Percentiles rank a stretch among this genome's conserved stretches.
Conservation (phyloP, 2,888 invertebrate genomes). For the Pandemis heparana region DNA sequence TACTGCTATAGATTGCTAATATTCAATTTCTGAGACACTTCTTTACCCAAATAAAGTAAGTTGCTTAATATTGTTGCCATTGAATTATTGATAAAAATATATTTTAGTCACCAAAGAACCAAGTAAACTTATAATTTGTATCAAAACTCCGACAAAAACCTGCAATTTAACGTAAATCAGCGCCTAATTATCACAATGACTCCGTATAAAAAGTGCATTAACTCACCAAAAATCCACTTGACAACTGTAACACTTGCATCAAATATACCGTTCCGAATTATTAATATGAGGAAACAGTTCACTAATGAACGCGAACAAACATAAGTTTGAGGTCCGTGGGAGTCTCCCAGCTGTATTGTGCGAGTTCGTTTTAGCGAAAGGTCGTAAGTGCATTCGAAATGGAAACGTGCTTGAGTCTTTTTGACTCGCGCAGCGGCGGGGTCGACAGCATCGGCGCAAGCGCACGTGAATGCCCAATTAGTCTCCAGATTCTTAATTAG, state of each 20-base stretch:
- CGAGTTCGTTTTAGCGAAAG: background rate
- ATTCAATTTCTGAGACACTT: no score
- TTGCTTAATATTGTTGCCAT: no score
- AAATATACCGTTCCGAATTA: constrained; percentile 80
- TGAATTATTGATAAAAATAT: no score
- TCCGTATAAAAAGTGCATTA: constrained; percentile 30
- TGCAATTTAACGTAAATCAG: constrained; percentile 8
- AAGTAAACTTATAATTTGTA: background rate
- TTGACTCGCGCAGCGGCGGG: constrained; percentile 6
- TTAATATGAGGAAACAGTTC: constrained; percentile 74
- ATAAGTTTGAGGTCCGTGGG: constrained; percentile 42
- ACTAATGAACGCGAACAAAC: constrained; percentile 66
- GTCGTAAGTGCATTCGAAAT: constrained; percentile 8
- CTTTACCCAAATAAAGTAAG: no score
- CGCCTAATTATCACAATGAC: constrained; percentile 4
- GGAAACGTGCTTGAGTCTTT: background rate
- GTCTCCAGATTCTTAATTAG: constrained; percentile 42
- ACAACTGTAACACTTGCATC: constrained; percentile 36
- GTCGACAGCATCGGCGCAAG: constrained; percentile 37
- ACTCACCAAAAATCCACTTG: constrained; percentile 24
- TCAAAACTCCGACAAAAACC: background rate
- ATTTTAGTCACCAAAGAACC: no score
- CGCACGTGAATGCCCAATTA: constrained; percentile 43
- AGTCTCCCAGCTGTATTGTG: constrained; percentile 41
- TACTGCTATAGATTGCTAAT: no score